Base-by-base conservation (phyloP, 1,140 invertebrate genomes). In the Leptoteleia sp. region DNA sequence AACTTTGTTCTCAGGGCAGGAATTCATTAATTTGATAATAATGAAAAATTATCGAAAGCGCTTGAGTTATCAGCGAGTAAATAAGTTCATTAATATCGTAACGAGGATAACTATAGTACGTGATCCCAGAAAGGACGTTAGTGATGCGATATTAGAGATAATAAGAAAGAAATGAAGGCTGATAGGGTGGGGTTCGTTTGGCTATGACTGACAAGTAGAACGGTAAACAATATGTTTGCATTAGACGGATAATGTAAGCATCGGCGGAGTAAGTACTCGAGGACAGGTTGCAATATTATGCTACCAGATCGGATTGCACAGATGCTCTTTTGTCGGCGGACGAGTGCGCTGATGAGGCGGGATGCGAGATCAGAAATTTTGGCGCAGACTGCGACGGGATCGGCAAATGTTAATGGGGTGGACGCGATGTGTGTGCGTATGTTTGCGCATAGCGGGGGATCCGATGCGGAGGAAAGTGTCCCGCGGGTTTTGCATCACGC, bases 161-260 rank as follows among this genome's bases (percentile, higher is more conserved):
- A n/a, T n/a, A n/a, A n/a, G n/a, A n/a, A 8, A 15, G 11, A n/a
- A 25, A 16, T 19, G n/a, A 47, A 25, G 3, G 25, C 55, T 54
- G 17, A 25, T 7, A 55, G 17, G 50, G 62, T 73, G n/a, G 52
- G 43, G 37, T 54, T 52, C 67, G 31, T 59, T 61, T 59, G 52
- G 8, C 47, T 31, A 13, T 81, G 75, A 81, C 73, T 83, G 82
- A 82, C 84, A 82, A 76, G 62, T 29, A 59, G 42, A 65, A 12
- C 62, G 42, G 68, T 68, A 72, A 80, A 81, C 88, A 89, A 89
- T 89, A 89, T 89, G 88, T 89, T 89, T 89, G 87, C 85, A 89
- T 89, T 89, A 89, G 84, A 42, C 80, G 79, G 83, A 87, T 89
- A 89, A 89, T 89, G 88, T 89, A 87, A 88, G 87, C 84, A 84